Conservation (phyloP, 2,888 invertebrate species). For the Papilio gigon region DNA sequence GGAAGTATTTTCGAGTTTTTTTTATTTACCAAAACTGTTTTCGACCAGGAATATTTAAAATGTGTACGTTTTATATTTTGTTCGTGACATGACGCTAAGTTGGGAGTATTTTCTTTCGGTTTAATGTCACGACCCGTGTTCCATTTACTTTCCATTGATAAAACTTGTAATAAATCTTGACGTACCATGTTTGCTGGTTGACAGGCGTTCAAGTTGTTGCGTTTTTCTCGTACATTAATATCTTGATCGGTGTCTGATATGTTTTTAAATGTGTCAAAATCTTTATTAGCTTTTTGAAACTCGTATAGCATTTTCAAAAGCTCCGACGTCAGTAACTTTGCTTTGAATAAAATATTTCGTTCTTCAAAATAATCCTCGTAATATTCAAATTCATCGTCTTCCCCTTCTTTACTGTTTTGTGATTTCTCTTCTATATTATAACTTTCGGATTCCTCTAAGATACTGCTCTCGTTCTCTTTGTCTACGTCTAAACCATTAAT, state of each 20-base stretch:
- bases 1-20: constrained; percentile 1
- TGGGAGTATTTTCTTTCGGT: constrained; percentile 17
- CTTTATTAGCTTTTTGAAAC: constrained; percentile 62
- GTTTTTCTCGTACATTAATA: constrained; percentile 38
- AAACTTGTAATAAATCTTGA: constrained; percentile 9
- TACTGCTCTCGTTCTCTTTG: background rate
- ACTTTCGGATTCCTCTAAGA: background rate
- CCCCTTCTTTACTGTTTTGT: constrained; percentile 39
- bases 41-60: constrained; percentile 31
- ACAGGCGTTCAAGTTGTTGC: constrained; percentile 10
- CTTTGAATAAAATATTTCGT: constrained; percentile 50
- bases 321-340: constrained; percentile 55
- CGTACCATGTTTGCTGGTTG: constrained; percentile 27
- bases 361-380: constrained; percentile 24
- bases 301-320: constrained; percentile 54
- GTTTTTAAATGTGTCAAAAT: constrained; percentile 56
- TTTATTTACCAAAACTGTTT: constrained; percentile 23
- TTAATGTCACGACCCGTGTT: constrained; percentile 4
- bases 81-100: background rate
- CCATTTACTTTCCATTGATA: constrained; percentile 10
- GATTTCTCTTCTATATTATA: constrained; percentile 13
- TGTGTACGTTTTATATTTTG: background rate
- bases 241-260: constrained; percentile 48
- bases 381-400: constrained; percentile 43
- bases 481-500: background rate